Conservation (phyloP, 2,113 vertebrate genomes). For the Vulpes lagopus region DNA sequence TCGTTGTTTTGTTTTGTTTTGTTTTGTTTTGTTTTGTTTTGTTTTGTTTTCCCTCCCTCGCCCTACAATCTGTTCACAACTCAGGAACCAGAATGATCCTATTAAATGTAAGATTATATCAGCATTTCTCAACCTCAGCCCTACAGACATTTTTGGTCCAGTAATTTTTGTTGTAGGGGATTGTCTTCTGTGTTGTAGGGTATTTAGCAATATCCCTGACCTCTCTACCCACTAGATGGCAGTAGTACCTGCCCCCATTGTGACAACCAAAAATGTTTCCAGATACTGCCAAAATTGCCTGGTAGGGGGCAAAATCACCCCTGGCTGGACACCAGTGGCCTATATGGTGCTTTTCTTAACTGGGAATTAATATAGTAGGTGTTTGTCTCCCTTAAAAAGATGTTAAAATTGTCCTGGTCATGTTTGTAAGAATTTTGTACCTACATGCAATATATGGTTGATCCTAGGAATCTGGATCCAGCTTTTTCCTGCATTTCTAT, state of each 20-base stretch:
- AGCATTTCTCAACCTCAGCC: neutral
- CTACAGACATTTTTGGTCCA: neutral
- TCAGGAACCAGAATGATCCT: neutral
- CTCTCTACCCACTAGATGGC: neutral
- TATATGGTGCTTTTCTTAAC: conserved; percentile 23
- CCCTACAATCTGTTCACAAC: neutral
- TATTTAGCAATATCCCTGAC: neutral
- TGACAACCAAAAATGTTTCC: neutral
- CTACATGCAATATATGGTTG: neutral
- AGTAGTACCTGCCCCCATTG: neutral
- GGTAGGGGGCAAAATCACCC: neutral
- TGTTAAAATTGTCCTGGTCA: neutral
- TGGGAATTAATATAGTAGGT: neutral
- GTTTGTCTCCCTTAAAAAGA: neutral
- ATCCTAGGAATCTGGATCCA: neutral
- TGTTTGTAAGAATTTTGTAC: conserved; percentile 30
- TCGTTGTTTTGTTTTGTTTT: neutral
- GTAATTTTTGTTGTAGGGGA: neutral
- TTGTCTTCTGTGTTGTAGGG: neutral
- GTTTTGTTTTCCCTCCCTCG: neutral
- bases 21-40: neutral
- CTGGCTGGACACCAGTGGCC: neutral
- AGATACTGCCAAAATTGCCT: neutral
- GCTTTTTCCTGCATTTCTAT: neutral
- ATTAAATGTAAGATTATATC: neutral